Evolutionary conservation across 2,113 vertebrate genomes (phyloP), one percentile per base, ranked within the genome.

Genomic region (Lasiurus borealis): DNA sequence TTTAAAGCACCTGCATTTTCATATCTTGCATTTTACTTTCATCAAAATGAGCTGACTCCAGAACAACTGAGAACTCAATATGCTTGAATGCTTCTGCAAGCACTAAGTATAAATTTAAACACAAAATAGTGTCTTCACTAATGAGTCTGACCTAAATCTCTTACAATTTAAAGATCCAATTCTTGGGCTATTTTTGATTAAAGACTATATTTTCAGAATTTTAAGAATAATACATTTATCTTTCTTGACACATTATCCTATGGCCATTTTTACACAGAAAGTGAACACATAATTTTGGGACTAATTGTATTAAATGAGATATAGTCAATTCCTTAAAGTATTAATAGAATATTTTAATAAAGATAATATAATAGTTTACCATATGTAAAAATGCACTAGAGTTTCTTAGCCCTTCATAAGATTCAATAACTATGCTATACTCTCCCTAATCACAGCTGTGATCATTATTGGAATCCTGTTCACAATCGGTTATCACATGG

Each of bases 1-100:
- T 81, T 92, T 1, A 90, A 78, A 57, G 11, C 36, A 78, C 86
- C 36, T 87, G 31, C 25, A 44, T 95, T 92, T 81, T 95, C 12
- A 31, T 85, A 91, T 83, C 15, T 82, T 86, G 8, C 40, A 68
- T 71, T 16, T 7, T 64, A 29, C 88, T 87, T 75, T 86, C 34
- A 48, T 87, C 25, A 92, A 94, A 89, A 71, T 76, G 12, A 44
- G 21, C 34, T 80, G 25, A 84, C 34, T 84, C 12, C 4, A 62
- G 5, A 84, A 80, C 23, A 80, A 50, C 0, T 29, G 9, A 84
- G 40, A 64, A 75, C 15, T 80, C 15, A 27, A 1, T 59, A 54
- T 18, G 19, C 14, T 14, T 71, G 50, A 80, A 81, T 12, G 19
- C 29, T 82, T 81, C 23, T 62, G 18, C 18, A 59, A 82, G 29